phyloP scores from a whole-genome alignment of 2,888 invertebrate species.

The Lithophane leautieri region DNA sequence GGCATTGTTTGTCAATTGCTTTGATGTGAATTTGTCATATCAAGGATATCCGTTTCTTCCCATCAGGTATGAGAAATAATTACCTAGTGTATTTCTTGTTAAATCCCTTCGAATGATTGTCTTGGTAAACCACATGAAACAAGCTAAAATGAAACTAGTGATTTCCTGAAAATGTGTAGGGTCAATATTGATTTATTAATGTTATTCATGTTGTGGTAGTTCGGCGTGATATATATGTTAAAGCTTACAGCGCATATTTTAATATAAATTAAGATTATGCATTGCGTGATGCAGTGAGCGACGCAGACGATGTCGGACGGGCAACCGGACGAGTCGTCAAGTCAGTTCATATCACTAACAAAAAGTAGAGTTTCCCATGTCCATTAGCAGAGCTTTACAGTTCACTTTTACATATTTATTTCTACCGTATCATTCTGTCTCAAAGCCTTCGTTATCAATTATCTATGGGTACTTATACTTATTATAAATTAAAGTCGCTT shows the following conservation, averaged over 20 bases:
- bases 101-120: constrained; percentile 4
- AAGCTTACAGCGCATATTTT: constrained; percentile 52
- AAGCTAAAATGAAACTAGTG: not conserved
- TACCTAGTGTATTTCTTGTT: constrained; percentile 1
- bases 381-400: constrained; percentile 47
- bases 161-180: not conserved
- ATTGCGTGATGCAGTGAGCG: constrained; percentile 50
- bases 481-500: no score
- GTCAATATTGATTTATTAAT: constrained; percentile 24
- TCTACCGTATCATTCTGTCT: not conserved
- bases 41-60: constrained; percentile 27
- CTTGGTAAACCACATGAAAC: not conserved
- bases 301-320: constrained; percentile 23
- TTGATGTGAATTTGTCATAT: constrained; percentile 25
- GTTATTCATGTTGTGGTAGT: constrained; percentile 15
- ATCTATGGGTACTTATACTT: no score
- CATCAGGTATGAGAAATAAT: constrained; percentile 5
- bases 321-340: constrained; percentile 51
- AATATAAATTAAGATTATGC: constrained; percentile 52
- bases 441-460: not conserved
- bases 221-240: constrained; percentile 22
- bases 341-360: constrained; percentile 53
- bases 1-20: constrained; percentile 23
- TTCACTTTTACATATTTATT: constrained; percentile 36
- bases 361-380: constrained; percentile 57